Evolutionary conservation across 2,797 vertebrate genomes (phyloP).

Genomic region (Serranus cabrilla): DNA sequence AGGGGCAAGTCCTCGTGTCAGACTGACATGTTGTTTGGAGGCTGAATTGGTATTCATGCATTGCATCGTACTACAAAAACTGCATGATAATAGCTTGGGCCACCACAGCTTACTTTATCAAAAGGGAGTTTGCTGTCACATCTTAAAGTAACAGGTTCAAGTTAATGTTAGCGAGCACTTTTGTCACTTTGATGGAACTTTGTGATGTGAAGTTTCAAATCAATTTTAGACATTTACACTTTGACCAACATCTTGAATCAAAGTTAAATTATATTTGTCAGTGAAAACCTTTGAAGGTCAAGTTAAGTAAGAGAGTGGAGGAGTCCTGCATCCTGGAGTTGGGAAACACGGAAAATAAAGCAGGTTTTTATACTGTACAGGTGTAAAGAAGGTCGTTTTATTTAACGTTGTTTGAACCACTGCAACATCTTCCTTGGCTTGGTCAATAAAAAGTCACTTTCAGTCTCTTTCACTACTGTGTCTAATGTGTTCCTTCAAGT

Average conservation of each 20-base stretch:
- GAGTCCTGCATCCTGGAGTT: background rate
- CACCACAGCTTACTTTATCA: background rate
- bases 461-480: conserved; percentile 5
- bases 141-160: background rate
- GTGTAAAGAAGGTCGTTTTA: conserved; percentile 24
- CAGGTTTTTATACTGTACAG: background rate
- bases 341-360: conserved; percentile 10
- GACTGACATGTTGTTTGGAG: background rate
- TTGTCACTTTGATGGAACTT: background rate
- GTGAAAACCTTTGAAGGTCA: background rate
- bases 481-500: background rate
- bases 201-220: background rate
- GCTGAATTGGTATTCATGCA: conserved; percentile 2
- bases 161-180: background rate
- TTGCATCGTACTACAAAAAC: background rate
- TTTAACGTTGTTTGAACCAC: conserved; percentile 17
- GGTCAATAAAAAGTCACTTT: conserved; percentile 16
- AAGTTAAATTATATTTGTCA: conserved; percentile 1
- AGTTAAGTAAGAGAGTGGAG: conserved; percentile 13
- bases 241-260: background rate
- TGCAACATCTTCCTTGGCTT: background rate
- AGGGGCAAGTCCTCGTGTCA: background rate
- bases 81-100: background rate
- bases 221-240: conserved; percentile 9
- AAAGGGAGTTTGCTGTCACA: background rate